Conservation (phyloP, 1,140 invertebrate genomes). For the Steinernema feltiae region DNA sequence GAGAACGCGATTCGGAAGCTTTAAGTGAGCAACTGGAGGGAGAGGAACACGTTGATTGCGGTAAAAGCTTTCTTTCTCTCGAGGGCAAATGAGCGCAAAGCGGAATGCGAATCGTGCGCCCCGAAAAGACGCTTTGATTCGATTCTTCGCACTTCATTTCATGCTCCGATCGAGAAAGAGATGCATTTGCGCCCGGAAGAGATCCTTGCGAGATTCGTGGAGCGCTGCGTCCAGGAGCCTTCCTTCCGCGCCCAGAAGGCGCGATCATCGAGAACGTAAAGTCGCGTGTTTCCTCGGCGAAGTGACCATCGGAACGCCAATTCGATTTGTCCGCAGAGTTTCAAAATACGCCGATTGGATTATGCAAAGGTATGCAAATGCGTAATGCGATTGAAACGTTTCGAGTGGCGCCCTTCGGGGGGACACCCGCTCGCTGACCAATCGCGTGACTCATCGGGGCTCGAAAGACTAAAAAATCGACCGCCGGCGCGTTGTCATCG, state of each 20-base stretch:
- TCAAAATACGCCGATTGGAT: not conserved
- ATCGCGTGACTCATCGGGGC: not conserved
- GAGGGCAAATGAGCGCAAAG: not conserved
- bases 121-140: not conserved
- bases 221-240: no score
- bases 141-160: not conserved
- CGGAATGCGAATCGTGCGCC: no score
- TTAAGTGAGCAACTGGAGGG: no score
- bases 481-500: not conserved
- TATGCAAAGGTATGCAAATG: slow-evolving; percentile 9
- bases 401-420: not conserved
- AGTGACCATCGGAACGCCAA: not conserved
- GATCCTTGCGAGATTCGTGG: no score
- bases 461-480: not conserved
- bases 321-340: not conserved
- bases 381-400: not conserved
- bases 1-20: no score
- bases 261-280: not conserved
- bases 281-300: not conserved
- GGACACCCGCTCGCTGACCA: not conserved
- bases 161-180: no score
- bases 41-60: no score
- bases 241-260: no score
- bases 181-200: no score
- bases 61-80: not conserved